Percentiles rank a stretch among this genome's conserved stretches.
These are phyloP conservation scores for Bruchidius siliquastri DNA, from an alignment of 2,888 invertebrate genomes.

Conservation along the genomic window DNA sequence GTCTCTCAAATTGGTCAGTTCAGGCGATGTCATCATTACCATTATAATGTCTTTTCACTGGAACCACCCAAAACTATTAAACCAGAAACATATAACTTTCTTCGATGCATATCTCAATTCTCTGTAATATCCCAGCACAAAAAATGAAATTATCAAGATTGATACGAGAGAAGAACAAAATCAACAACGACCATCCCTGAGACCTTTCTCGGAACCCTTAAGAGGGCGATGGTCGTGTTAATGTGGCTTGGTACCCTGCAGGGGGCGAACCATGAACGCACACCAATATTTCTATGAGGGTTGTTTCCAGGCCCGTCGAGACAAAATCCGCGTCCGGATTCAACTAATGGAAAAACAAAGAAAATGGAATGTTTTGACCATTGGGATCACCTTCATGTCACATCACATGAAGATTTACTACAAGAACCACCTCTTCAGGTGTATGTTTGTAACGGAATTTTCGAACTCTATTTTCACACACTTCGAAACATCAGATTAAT, in stretches of 20 bases:
- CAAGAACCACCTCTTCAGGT: too few relatives aligned
- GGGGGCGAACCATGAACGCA: not conserved
- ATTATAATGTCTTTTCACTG: not conserved
- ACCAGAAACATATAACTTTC: not conserved
- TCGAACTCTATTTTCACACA: too few relatives aligned
- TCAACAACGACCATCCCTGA: not conserved
- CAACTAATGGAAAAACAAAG: too few relatives aligned
- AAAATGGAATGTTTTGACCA: too few relatives aligned
- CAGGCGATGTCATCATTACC: not conserved
- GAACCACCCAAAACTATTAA: not conserved
- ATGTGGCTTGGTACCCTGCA: not conserved
- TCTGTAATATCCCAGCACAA: constrained; percentile 4
- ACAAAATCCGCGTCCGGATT: too few relatives aligned
- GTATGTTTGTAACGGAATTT: too few relatives aligned
- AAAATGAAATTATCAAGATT: not conserved
- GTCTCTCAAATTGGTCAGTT: not conserved
- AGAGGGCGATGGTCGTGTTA: not conserved
- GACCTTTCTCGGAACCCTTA: not conserved
- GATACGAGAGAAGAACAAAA: not conserved
- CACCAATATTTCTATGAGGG: not conserved
- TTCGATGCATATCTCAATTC: not conserved
- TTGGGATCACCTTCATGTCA: too few relatives aligned
- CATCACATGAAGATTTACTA: too few relatives aligned
- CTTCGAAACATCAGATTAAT: too few relatives aligned
- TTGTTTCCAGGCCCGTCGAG: too few relatives aligned